phyloP scores from a whole-genome alignment of 1,140 invertebrate genomes.

The Rhopalosiphum padi region DNA sequence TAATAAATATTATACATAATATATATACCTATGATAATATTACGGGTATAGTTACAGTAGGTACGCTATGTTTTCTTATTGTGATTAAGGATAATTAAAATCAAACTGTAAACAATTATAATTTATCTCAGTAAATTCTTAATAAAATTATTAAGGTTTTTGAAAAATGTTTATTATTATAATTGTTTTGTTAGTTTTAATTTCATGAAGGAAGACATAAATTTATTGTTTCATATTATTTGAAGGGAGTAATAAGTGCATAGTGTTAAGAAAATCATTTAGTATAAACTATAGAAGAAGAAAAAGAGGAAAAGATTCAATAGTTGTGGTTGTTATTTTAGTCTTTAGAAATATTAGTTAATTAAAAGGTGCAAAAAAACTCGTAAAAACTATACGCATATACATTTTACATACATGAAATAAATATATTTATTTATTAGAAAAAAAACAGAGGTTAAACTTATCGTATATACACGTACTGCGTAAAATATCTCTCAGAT shows the following conservation, averaged over 20 bases:
- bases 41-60: too few relatives aligned
- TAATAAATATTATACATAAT: too few relatives aligned
- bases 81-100: too few relatives aligned
- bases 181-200: neutral
- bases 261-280: neutral
- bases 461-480: neutral
- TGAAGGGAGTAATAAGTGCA: neutral
- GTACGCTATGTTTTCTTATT: too few relatives aligned
- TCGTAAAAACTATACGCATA: neutral
- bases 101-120: too few relatives aligned
- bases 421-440: neutral
- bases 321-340: neutral
- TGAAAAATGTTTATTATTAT: neutral
- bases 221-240: neutral
- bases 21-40: too few relatives aligned
- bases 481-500: neutral
- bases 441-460: neutral
- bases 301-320: neutral
- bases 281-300: neutral
- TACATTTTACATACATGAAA: neutral
- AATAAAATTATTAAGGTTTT: neutral
- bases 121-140: too few relatives aligned
- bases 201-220: neutral
- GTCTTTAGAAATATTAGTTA: neutral
- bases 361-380: neutral